Conservation (phyloP, 1,140 invertebrate genomes). For the Choristoneura fumiferana region DNA sequence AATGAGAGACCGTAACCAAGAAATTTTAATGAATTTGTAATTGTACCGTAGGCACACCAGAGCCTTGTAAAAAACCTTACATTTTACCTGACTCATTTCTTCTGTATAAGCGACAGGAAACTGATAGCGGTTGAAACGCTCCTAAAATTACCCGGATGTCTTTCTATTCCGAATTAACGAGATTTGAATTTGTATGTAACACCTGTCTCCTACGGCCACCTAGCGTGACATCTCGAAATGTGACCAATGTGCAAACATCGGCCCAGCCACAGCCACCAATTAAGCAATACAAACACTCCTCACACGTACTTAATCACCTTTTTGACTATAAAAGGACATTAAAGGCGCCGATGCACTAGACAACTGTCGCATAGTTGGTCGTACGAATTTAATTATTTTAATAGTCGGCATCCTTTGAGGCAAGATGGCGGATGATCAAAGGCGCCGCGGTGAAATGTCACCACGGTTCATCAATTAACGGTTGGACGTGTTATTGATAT, state of each 20-base stretch:
- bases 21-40: no score
- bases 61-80: no score
- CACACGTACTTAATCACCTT: conserved; percentile 13
- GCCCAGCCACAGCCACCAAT: neutral
- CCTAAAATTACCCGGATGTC: no score
- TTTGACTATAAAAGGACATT: conserved; percentile 7
- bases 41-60: no score
- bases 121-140: no score
- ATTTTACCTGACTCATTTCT: no score
- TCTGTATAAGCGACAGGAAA: no score
- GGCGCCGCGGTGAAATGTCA: conserved; percentile 66
- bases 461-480: conserved; percentile 65
- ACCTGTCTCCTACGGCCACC: no score
- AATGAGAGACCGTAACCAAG: no score
- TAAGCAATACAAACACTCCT: conserved; percentile 16
- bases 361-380: conserved; percentile 57
- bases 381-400: conserved; percentile 66
- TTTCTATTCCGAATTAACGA: no score
- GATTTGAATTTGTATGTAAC: no score
- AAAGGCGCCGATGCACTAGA: conserved; percentile 28
- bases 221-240: no score
- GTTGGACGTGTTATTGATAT: conserved; percentile 59
- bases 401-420: conserved; percentile 52
- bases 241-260: neutral
- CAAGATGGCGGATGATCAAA: conserved; percentile 50